Conservation (phyloP, 2,888 invertebrate species). For the Apamea sordens region DNA sequence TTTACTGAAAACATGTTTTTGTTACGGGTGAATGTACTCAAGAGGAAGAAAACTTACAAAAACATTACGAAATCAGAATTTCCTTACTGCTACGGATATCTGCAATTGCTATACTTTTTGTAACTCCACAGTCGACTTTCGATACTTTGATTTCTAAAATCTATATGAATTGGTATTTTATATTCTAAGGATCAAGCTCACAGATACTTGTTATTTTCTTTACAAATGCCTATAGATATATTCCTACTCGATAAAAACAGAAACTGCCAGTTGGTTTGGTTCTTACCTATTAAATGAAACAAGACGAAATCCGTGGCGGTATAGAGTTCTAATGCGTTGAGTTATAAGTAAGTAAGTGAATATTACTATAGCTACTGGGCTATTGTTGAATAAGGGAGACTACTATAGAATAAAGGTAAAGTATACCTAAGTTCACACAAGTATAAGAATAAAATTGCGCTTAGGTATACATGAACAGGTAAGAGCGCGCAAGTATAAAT, state of each 20-base stretch:
- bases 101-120: neutral
- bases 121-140: too few relatives aligned
- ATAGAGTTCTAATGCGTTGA: neutral
- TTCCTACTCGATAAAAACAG: neutral
- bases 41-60: too few relatives aligned
- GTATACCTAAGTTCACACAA: constrained; percentile 12
- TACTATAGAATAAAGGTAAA: neutral
- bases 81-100: neutral
- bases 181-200: neutral
- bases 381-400: neutral
- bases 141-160: neutral
- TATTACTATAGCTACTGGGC: too few relatives aligned
- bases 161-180: neutral
- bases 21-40: too few relatives aligned
- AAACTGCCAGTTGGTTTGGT: constrained; percentile 1
- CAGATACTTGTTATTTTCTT: neutral
- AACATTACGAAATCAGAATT: neutral
- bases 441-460: constrained; percentile 19
- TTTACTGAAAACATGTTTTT: too few relatives aligned
- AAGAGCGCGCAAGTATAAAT: constrained; percentile 61
- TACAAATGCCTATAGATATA: too few relatives aligned
- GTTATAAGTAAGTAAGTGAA: neutral
- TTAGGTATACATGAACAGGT: constrained; percentile 40
- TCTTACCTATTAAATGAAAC: neutral
- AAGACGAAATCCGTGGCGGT: neutral